A percentile compares a stretch with the other conserved stretches of the same genome.
phyloP scores from a whole-genome alignment of 2,113 vertebrate genomes.

The Anhinga rufa region DNA sequence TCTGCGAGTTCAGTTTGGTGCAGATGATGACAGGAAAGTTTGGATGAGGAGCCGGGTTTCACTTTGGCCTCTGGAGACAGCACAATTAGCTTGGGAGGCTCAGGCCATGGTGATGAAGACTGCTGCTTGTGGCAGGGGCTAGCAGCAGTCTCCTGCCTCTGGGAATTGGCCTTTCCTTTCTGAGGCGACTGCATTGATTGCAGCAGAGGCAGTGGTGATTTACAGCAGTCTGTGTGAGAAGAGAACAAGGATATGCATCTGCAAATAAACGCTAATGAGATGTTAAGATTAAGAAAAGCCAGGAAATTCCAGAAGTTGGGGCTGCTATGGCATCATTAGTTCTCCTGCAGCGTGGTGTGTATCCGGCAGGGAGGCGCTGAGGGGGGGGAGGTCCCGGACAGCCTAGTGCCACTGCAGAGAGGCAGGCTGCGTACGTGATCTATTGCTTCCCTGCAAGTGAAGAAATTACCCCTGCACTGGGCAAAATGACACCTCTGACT shows the following conservation, averaged over 20 bases:
- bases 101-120: not conserved
- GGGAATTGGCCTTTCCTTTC: not conserved
- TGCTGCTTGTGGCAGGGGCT: not conserved
- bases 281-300: constrained; percentile 40
- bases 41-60: not conserved
- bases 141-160: not conserved
- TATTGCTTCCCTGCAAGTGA: not conserved
- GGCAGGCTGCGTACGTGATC: not conserved
- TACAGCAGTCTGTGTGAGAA: constrained; percentile 24
- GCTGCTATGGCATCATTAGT: not conserved
- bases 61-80: not conserved
- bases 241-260: constrained; percentile 22
- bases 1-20: not conserved
- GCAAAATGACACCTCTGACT: not conserved
- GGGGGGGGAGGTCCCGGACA: not conserved
- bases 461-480: not conserved
- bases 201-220: not conserved
- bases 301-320: constrained; percentile 53
- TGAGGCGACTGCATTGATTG: not conserved
- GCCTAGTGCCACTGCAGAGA: not conserved
- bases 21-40: not conserved
- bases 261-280: constrained; percentile 35
- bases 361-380: not conserved
- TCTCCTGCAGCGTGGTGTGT: not conserved
- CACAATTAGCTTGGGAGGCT: not conserved